These are phyloP conservation scores for Apodemia duryi DNA, from an alignment of 2,888 invertebrate species.

Conservation along the genomic window DNA sequence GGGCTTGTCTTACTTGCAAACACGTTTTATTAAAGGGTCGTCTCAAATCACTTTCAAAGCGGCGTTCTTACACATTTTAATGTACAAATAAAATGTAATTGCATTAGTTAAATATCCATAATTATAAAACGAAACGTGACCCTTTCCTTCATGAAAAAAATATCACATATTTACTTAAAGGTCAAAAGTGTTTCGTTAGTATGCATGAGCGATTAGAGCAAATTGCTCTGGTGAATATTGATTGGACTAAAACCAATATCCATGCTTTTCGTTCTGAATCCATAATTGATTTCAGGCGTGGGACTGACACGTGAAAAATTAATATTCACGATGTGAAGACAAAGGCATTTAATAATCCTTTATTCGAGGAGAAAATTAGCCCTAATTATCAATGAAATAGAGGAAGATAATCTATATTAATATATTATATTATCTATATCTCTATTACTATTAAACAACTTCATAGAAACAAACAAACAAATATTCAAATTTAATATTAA, in stretches of 20 bases:
- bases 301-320: constrained; percentile 18
- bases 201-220: constrained; percentile 10
- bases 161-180: background rate
- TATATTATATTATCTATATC: no score
- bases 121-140: background rate
- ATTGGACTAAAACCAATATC: constrained; percentile 24
- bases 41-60: no score
- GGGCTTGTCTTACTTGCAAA: no score
- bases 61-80: no score
- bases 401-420: no score
- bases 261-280: constrained; percentile 22
- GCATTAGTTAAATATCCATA: background rate
- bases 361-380: background rate
- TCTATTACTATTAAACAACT: no score
- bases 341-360: background rate
- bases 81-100: no score
- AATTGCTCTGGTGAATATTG: constrained; percentile 22
- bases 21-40: no score
- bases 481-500: no score
- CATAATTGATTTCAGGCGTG: constrained; percentile 25
- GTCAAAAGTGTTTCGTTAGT: constrained; percentile 7
- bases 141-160: background rate
- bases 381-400: background rate
- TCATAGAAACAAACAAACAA: no score
- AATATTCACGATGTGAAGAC: background rate